Conservation (phyloP, 1,140 invertebrate genomes). For the Cepaea nemoralis region DNA sequence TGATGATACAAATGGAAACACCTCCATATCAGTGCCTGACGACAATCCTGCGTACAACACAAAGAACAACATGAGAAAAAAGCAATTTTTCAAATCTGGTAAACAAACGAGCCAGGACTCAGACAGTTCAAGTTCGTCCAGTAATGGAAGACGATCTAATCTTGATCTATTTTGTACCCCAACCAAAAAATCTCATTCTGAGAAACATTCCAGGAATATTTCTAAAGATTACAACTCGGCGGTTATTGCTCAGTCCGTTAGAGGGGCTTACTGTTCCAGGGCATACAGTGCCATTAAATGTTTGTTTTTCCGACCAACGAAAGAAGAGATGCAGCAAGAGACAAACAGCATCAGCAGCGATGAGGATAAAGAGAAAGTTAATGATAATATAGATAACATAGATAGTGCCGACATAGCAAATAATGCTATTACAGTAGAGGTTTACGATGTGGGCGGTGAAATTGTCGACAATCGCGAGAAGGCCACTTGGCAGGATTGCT, state of each 20-base stretch:
- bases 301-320: conserved; percentile 50
- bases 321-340: conserved; percentile 41
- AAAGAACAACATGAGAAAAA: background rate
- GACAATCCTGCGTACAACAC: background rate
- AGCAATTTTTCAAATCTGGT: background rate
- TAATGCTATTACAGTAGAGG: background rate
- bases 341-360: conserved; percentile 46
- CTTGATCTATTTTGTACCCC: conserved; percentile 34
- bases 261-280: conserved; percentile 47
- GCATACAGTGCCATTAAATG: conserved; percentile 57
- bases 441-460: background rate
- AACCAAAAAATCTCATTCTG: background rate
- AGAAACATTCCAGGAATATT: background rate
- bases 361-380: conserved; percentile 22
- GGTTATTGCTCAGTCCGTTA: background rate
- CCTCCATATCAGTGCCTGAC: background rate
- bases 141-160: conserved; percentile 16
- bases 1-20: conserved; percentile 21
- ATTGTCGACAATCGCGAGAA: background rate
- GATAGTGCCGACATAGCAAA: background rate
- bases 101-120: conserved; percentile 29
- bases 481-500: background rate
- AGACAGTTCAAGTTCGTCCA: conserved; percentile 27
- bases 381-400: background rate
- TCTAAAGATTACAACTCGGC: conserved; percentile 7